Percentiles rank a stretch among this genome's conserved stretches.
Evolutionary conservation across 2,888 invertebrate species (phyloP).

Genomic region (Tipula confusa): DNA sequence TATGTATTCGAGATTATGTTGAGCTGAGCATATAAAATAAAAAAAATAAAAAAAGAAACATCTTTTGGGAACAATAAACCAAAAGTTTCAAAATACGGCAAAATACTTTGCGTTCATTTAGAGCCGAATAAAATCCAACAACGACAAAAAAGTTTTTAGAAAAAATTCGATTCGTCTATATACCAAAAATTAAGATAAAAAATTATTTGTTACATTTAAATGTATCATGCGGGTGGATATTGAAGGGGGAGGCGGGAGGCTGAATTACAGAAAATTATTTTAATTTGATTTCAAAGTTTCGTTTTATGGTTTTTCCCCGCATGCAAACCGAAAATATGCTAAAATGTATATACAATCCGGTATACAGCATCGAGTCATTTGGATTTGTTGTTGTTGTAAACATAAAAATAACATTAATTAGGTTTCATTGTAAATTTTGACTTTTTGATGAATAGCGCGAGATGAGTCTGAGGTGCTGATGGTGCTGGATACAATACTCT

Average conservation of each 20-base stretch:
- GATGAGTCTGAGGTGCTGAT: no score
- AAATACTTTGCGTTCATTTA: neutral
- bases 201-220: neutral
- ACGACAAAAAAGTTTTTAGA: neutral
- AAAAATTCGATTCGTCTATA: neutral
- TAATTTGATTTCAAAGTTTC: conserved; percentile 9
- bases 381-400: neutral
- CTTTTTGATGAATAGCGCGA: no score
- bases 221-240: neutral
- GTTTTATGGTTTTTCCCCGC: neutral
- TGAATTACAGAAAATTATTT: neutral
- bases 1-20: neutral
- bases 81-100: neutral
- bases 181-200: neutral
- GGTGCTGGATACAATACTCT: no score
- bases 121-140: no score
- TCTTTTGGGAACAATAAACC: conserved; percentile 20
- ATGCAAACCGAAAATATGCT: neutral
- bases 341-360: neutral
- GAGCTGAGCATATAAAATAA: neutral
- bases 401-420: conserved; percentile 12
- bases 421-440: neutral
- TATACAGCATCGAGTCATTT: neutral
- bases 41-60: no score
- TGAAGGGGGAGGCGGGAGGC: neutral